A percentile compares a stretch with the other conserved stretches of the same genome.
These are phyloP conservation scores for Cinclus mexicanus DNA, from an alignment of 2,113 vertebrate species.

Conservation along the genomic window DNA sequence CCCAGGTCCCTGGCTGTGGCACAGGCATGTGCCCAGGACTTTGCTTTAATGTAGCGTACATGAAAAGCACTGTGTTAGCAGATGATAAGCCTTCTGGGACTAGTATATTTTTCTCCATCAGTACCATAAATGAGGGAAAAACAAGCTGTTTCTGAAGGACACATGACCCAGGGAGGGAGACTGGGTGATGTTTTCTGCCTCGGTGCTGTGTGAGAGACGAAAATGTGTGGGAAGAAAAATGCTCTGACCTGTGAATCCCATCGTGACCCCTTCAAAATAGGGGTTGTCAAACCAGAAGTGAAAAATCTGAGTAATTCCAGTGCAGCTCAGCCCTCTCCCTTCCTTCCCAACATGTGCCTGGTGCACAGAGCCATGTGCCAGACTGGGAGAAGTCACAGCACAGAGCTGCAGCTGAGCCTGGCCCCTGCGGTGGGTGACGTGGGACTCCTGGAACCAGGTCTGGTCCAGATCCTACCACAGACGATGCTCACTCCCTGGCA, in stretches of 20 bases:
- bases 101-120: neutral
- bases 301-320: neutral
- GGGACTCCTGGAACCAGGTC: neutral
- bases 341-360: neutral
- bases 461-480: neutral
- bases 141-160: neutral
- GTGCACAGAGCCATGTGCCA: neutral
- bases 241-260: neutral
- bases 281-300: neutral
- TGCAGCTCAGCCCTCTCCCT: neutral
- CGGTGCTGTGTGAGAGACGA: neutral
- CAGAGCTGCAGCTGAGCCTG: neutral
- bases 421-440: neutral
- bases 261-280: neutral
- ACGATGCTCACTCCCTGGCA: neutral
- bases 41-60: neutral
- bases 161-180: neutral
- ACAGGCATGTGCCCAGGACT: neutral
- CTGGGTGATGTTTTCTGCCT: neutral
- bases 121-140: neutral
- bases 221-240: neutral
- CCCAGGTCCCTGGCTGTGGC: neutral
- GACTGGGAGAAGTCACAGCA: neutral
- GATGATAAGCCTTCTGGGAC: neutral
- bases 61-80: neutral